Evolutionary conservation across 2,888 invertebrate genomes (phyloP), one percentile per base, ranked within the genome.

Genomic region (Metacarcinus magister): DNA sequence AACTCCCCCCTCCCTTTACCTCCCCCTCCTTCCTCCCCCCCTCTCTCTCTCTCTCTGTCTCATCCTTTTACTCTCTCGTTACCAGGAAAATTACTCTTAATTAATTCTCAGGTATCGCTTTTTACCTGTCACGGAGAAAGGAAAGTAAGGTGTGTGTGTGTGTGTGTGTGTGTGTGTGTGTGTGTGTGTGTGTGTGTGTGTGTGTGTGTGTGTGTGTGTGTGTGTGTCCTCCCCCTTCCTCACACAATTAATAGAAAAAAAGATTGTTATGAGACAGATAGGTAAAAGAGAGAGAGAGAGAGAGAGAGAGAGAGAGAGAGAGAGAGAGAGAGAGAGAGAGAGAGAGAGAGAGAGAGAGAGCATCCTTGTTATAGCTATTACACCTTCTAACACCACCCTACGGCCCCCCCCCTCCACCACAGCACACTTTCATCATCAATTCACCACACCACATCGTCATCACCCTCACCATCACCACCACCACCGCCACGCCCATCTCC

Each of bases 241-340:
- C 48, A 8, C 13, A 48, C 13, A 48, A 48, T 8, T 48, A 13
- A 5, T 48, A 8, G 48, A 48, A 48, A 13, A 48, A 48, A 48
- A 48, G 10, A 13, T 48, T 48, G 48, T 48, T 13, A 13, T 8
- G 48, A 48, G 48, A 48, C 7, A 48, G 48, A n/a, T n/a, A n/a
- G n/a, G n/a, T n/a, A n/a, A n/a, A n/a, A 48, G 48, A 48, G 48
- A 48, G 48, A 48, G 48, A 48, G 48, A 48, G 28, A 87, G 28
- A 48, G 48, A 48, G 48, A 48, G 48, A 48, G 48, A 48, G 48
- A 48, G n/a, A 32, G 32, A 32, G 32, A n/a, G 89, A 89, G 89
- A 89, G 89, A 89, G 89, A 89, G 89, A 89, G 89, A 89, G 89
- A 89, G 89, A 89, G 89, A 89, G 89, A 89, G 89, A 89, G 89